phyloP scores from a whole-genome alignment of 2,888 invertebrate genomes.

The Euplagia quadripunctaria region DNA sequence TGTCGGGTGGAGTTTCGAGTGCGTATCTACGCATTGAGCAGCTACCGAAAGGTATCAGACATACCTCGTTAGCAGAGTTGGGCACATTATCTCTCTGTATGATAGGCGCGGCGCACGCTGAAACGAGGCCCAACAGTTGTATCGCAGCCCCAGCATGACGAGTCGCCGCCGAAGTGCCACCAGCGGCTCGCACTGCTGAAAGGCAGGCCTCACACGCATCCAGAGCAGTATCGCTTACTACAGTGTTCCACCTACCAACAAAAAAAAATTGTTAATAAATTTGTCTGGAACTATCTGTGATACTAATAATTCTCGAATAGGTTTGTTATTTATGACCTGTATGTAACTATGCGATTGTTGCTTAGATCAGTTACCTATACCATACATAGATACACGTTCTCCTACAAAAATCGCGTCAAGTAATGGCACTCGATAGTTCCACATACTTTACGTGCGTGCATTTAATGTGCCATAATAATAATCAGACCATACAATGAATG shows the following conservation, averaged over 20 bases:
- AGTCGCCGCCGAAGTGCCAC: constrained; percentile 66
- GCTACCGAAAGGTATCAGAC: neutral
- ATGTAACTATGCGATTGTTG: no score
- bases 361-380: no score
- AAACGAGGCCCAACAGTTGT: constrained; percentile 69
- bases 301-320: no score
- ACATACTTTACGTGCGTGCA: no score
- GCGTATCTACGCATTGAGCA: neutral
- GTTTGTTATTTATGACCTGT: no score
- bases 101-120: constrained; percentile 73
- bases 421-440: no score
- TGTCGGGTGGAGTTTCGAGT: no score
- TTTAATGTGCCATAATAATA: no score
- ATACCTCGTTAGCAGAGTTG: constrained; percentile 80
- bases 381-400: no score
- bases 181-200: constrained; percentile 74
- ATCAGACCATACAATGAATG: no score
- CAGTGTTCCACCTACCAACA: constrained; percentile 66
- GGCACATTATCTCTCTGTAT: constrained; percentile 75
- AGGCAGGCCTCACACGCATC: constrained; percentile 83
- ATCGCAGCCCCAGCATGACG: constrained; percentile 68
- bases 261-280: neutral
- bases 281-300: no score
- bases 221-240: constrained; percentile 73
- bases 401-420: no score